Conservation (phyloP, 2,113 vertebrate species). For the Actenoides hombroni region DNA sequence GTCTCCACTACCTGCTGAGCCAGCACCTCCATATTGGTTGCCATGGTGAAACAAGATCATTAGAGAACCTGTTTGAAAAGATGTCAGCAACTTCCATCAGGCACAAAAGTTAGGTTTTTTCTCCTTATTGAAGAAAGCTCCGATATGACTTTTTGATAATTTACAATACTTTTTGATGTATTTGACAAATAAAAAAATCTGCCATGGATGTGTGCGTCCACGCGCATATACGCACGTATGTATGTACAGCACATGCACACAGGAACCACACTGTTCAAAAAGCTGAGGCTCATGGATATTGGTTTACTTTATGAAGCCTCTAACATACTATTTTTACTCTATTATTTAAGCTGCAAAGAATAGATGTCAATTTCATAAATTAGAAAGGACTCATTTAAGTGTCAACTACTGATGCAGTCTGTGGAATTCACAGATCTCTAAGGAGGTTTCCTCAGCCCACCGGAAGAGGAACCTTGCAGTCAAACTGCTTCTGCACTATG, state of each 20-base stretch:
- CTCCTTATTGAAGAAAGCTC: slow-evolving; percentile 32
- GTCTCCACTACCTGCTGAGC: slow-evolving; percentile 89
- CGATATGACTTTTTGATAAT: not conserved
- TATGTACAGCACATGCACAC: not conserved
- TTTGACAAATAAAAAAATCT: not conserved
- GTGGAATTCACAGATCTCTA: not conserved
- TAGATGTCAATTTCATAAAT: not conserved
- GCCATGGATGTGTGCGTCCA: fast-evolving
- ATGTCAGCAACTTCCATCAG: slow-evolving; percentile 80
- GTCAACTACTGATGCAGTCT: not conserved
- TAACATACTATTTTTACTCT: not conserved
- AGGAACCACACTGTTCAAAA: not conserved
- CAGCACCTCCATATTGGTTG: slow-evolving; percentile 86
- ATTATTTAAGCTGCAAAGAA: not conserved
- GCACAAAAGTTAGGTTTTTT: slow-evolving; percentile 41
- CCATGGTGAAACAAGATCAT: slow-evolving; percentile 90
- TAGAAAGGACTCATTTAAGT: not conserved
- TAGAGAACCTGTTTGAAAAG: slow-evolving; percentile 85
- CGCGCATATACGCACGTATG: fast-evolving
- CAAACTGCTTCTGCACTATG: not conserved
- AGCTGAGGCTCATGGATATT: not conserved
- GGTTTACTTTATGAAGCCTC: not conserved
- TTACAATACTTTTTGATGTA: not conserved
- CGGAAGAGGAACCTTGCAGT: not conserved
- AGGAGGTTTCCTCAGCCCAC: not conserved